These are phyloP conservation scores for Stenodema calcarata DNA, from an alignment of 2,888 invertebrate genomes.

Conservation along the genomic window DNA sequence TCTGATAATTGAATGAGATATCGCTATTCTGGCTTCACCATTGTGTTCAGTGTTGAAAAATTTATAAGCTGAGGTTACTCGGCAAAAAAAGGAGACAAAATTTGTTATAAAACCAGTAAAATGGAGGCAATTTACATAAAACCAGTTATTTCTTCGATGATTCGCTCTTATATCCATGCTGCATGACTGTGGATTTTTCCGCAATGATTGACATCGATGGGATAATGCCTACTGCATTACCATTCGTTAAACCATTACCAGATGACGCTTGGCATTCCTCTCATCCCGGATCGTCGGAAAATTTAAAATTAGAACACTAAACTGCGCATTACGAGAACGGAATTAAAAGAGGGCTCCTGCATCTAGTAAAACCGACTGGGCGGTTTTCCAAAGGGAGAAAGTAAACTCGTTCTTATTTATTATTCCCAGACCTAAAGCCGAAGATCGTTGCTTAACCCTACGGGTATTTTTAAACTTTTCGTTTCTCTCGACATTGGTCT, in stretches of 20 bases:
- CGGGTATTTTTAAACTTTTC: not conserved
- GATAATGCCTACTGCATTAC: too few relatives aligned
- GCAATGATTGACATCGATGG: too few relatives aligned
- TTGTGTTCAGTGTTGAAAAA: too few relatives aligned
- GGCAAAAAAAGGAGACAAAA: too few relatives aligned
- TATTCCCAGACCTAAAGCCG: not conserved
- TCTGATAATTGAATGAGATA: too few relatives aligned
- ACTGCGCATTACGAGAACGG: not conserved
- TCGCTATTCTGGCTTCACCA: too few relatives aligned
- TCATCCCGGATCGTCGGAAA: not conserved
- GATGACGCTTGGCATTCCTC: not conserved
- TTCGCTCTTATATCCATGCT: too few relatives aligned
- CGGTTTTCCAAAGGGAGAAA: constrained; percentile 24
- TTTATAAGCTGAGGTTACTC: too few relatives aligned
- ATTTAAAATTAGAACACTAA: not conserved
- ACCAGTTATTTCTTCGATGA: too few relatives aligned
- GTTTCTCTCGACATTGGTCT: constrained; percentile 8
- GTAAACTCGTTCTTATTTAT: constrained; percentile 18
- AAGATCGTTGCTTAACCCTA: not conserved
- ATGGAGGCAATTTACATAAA: too few relatives aligned
- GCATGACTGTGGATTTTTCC: too few relatives aligned
- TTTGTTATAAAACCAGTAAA: too few relatives aligned
- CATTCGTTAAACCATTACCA: not conserved
- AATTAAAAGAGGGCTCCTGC: not conserved
- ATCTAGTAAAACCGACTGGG: not conserved